phyloP scores from a whole-genome alignment of 2,113 vertebrate genomes.

The Rissa tridactyla region DNA sequence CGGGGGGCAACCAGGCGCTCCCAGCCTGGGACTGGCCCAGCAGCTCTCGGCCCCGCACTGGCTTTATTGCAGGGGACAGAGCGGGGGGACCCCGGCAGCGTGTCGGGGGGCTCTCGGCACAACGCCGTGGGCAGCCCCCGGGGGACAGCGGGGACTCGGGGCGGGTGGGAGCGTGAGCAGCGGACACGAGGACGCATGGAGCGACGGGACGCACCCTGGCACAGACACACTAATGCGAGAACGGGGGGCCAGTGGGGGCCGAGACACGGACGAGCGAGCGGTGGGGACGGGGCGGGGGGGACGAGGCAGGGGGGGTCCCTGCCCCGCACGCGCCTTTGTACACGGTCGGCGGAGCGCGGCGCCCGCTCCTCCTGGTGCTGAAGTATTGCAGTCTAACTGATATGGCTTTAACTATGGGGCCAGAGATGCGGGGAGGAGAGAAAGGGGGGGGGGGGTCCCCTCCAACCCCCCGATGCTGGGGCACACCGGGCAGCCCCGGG shows the following conservation, averaged over 20 bases:
- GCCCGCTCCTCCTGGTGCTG: constrained; percentile 58
- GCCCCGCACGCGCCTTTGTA: constrained; percentile 64
- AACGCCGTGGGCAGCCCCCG: neutral
- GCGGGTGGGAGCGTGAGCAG: neutral
- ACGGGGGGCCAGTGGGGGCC: constrained; percentile 22
- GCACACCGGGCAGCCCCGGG: constrained; percentile 38
- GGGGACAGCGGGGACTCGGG: neutral
- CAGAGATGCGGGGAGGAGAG: constrained; percentile 42
- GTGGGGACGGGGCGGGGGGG: constrained; percentile 22
- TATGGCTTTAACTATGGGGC: constrained; percentile 84
- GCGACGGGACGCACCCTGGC: constrained; percentile 60
- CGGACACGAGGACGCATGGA: constrained; percentile 55
- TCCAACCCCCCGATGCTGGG: constrained; percentile 14
- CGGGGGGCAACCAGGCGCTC: neutral
- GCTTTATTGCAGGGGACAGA: constrained; percentile 48
- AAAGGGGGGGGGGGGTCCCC: constrained; percentile 18
- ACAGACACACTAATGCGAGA: constrained; percentile 53
- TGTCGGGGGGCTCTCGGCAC: neutral
- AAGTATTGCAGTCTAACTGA: constrained; percentile 86
- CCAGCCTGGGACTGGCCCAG: neutral
- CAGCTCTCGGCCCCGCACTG: constrained; percentile 15
- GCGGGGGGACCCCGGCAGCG: neutral
- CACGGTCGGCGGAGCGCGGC: constrained; percentile 37
- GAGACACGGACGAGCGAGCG: constrained; percentile 45
- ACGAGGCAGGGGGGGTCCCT: constrained; percentile 16